Evolutionary conservation across 1,140 invertebrate species (phyloP).

Genomic region (Lethocerus indicus): DNA sequence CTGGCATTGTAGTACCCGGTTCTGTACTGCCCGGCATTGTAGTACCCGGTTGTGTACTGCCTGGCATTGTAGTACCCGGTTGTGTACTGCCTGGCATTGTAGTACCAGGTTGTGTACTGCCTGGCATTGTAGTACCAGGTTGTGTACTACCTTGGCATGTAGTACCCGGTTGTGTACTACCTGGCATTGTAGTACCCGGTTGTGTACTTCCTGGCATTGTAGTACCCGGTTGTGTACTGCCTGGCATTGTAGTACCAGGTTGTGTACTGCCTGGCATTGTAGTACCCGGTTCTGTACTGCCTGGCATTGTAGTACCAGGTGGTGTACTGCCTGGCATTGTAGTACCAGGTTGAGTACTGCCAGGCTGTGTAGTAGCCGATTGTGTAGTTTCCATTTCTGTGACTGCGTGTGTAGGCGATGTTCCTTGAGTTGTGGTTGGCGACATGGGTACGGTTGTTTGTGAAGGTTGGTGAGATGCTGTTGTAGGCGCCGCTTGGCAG

Average conservation of each 20-base stretch:
- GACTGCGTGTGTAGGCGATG: not conserved
- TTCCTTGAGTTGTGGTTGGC: conserved; percentile 4
- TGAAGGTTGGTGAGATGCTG: conserved; percentile 7
- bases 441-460: not conserved
- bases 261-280: conserved; percentile 1
- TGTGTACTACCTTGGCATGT: not conserved
- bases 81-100: no score
- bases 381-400: not conserved
- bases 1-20: conserved; percentile 12
- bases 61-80: not conserved
- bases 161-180: not conserved
- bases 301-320: conserved; percentile 7
- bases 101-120: not conserved
- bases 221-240: not conserved
- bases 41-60: not conserved
- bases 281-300: conserved; percentile 3
- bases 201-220: conserved; percentile 2
- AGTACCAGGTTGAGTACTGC: conserved; percentile 2
- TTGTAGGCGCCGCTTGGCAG: conserved; percentile 18
- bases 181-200: conserved; percentile 1
- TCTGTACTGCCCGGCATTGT: not conserved
- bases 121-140: not conserved
- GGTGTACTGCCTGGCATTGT: conserved; percentile 10
- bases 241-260: conserved; percentile 3
- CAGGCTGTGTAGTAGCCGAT: conserved; percentile 5